These are phyloP conservation scores for Cantharis flavilabris DNA, from an alignment of 2,888 invertebrate species.

Conservation along the genomic window DNA sequence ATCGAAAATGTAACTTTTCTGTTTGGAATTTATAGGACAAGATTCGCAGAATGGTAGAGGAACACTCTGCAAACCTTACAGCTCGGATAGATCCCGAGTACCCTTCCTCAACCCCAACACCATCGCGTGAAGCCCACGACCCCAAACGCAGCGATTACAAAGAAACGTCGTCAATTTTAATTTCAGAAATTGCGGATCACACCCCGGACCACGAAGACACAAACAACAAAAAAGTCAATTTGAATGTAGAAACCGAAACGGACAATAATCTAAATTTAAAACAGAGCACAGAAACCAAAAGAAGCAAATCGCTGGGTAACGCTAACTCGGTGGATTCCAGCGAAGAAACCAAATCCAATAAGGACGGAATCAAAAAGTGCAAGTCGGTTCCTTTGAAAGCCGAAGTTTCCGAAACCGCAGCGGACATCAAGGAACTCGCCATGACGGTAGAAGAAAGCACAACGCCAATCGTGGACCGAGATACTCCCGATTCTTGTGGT, in stretches of 20 bases:
- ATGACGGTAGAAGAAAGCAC: slow-evolving; percentile 48
- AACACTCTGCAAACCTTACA: slow-evolving; percentile 64
- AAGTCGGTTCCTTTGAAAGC: slow-evolving; percentile 46
- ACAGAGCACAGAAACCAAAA: slow-evolving; percentile 44
- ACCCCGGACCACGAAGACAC: slow-evolving; percentile 31
- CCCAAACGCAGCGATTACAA: slow-evolving; percentile 40
- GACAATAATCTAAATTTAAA: slow-evolving; percentile 39
- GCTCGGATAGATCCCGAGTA: slow-evolving; percentile 53
- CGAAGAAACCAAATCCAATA: slow-evolving; percentile 41
- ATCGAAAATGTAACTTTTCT: background rate
- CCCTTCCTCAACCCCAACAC: slow-evolving; percentile 47
- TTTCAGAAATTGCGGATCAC: slow-evolving; percentile 18
- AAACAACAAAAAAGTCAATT: slow-evolving; percentile 27
- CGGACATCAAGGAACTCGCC: background rate
- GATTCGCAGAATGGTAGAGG: slow-evolving; percentile 83
- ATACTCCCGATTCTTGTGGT: slow-evolving; percentile 41
- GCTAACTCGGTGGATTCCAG: slow-evolving; percentile 44
- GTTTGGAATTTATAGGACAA: slow-evolving; percentile 44
- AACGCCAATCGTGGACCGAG: slow-evolving; percentile 44
- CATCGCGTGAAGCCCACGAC: slow-evolving; percentile 42
- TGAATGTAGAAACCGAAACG: slow-evolving; percentile 4
- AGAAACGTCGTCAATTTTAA: slow-evolving; percentile 36
- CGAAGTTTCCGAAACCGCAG: slow-evolving; percentile 27
- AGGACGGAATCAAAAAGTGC: slow-evolving; percentile 45
- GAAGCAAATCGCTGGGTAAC: slow-evolving; percentile 47